Conservation (phyloP, 2,888 invertebrate genomes). For the Lycophotia porphyrea region DNA sequence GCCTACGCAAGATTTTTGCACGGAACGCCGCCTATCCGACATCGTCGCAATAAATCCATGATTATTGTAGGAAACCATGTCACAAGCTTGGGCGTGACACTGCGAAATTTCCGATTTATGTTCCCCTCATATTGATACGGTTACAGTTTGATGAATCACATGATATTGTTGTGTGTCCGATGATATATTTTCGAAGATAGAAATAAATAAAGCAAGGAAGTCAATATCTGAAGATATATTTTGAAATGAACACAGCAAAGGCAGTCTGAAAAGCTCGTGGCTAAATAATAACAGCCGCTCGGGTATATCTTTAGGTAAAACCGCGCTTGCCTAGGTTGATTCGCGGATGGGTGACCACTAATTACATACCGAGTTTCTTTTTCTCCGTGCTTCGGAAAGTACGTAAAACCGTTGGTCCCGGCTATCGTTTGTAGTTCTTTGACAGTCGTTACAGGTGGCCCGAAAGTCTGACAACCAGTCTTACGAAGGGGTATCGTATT, state of each 20-base stretch:
- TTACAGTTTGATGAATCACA: constrained; percentile 53
- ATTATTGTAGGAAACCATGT: constrained; percentile 76
- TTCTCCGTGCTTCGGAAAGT: no score
- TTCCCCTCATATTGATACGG: constrained; percentile 48
- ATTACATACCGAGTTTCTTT: no score
- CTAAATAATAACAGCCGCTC: no score
- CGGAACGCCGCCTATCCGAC: constrained; percentile 76
- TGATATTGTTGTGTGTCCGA: constrained; percentile 42
- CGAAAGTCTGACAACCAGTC: no score
- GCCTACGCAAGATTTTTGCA: constrained; percentile 83
- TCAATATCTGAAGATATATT: constrained; percentile 1
- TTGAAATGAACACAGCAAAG: background rate
- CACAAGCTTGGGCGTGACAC: constrained; percentile 74
- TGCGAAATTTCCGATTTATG: constrained; percentile 76
- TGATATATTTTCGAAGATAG: constrained; percentile 35
- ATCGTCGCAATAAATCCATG: constrained; percentile 80
- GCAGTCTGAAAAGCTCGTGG: no score
- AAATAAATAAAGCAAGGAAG: constrained; percentile 20
- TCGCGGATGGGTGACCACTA: no score
- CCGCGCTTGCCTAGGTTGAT: no score
- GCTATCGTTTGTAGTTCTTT: no score
- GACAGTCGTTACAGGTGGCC: no score
- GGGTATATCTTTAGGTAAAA: no score
- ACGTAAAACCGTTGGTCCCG: no score
- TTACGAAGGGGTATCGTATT: no score